Evolutionary conservation across 2,888 invertebrate genomes (phyloP).

Genomic region (Caenorhabditis drosophilae): DNA sequence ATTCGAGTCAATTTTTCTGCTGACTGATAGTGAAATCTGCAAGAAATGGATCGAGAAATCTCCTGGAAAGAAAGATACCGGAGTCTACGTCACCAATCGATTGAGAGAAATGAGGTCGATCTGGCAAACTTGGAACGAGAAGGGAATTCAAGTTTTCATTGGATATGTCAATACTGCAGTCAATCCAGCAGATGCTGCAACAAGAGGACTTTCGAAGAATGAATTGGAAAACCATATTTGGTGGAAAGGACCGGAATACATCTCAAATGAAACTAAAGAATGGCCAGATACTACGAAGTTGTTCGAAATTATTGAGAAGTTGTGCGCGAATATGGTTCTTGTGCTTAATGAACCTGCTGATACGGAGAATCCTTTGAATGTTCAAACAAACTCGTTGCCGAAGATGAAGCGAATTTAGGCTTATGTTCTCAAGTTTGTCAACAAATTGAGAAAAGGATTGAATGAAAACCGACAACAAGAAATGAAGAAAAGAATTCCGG

Average conservation of each 20-base stretch:
- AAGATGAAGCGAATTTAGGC: too few relatives aligned
- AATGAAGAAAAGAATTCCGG: too few relatives aligned
- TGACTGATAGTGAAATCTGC: neutral
- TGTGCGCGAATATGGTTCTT: too few relatives aligned
- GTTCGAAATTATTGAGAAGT: too few relatives aligned
- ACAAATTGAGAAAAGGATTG: too few relatives aligned
- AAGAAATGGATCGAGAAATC: neutral
- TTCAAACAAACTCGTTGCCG: too few relatives aligned
- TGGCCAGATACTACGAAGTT: too few relatives aligned
- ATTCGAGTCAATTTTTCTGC: too few relatives aligned
- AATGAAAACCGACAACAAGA: too few relatives aligned
- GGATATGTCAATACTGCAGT: constrained; percentile 46
- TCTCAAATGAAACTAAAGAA: neutral
- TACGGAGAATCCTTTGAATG: too few relatives aligned
- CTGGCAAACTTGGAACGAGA: neutral
- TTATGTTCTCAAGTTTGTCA: too few relatives aligned
- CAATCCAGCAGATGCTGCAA: constrained; percentile 63
- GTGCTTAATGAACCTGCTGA: too few relatives aligned
- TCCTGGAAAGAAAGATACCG: neutral
- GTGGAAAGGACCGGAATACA: constrained; percentile 52
- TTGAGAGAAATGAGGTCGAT: neutral
- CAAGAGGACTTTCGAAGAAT: constrained; percentile 40
- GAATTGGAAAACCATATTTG: constrained; percentile 32
- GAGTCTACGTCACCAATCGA: constrained; percentile 1
- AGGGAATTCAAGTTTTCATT: constrained; percentile 26